A percentile compares a stretch with the other conserved stretches of the same genome.
Evolutionary conservation across 1,140 invertebrate genomes (phyloP).

Genomic region (Aleiodes sp.): DNA sequence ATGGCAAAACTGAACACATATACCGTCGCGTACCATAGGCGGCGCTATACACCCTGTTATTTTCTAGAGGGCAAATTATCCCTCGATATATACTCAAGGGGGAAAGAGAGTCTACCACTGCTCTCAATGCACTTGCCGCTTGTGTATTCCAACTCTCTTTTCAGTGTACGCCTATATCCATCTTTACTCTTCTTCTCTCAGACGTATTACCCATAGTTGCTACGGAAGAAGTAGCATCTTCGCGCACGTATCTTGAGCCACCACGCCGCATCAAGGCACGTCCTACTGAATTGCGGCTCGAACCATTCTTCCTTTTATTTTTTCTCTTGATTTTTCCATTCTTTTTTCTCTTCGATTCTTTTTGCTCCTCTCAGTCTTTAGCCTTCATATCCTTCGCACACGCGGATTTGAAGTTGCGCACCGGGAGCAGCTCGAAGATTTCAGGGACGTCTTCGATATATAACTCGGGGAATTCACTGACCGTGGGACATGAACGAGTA

Average conservation of each 20-base stretch:
- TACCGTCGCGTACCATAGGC: conserved; percentile 31
- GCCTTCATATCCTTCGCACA: neutral
- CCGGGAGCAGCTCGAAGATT: conserved; percentile 1
- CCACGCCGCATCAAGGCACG: conserved; percentile 63
- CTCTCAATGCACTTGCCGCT: conserved; percentile 58
- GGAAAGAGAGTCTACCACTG: conserved; percentile 36
- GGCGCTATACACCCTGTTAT: conserved; percentile 62
- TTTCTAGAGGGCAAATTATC: conserved; percentile 65
- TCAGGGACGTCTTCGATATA: conserved; percentile 26
- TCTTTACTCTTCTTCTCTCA: conserved; percentile 14
- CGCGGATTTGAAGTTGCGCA: neutral
- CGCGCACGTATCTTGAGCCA: conserved; percentile 61
- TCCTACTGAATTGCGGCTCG: conserved; percentile 62
- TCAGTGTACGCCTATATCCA: conserved; percentile 29
- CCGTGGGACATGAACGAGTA: conserved; percentile 20
- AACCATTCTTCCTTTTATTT: conserved; percentile 37
- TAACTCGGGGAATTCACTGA: neutral
- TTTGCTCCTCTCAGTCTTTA: neutral
- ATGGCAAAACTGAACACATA: conserved; percentile 9
- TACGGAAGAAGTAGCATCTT: conserved; percentile 62
- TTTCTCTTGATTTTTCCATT: conserved; percentile 40
- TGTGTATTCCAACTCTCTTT: too few species aligned
- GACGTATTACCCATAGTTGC: conserved; percentile 45
- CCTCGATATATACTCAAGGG: conserved; percentile 36
- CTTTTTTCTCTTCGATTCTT: neutral